Percentiles rank a stretch among this genome's conserved stretches.
phyloP scores from a whole-genome alignment of 2,888 invertebrate genomes.

The Patella depressa region DNA sequence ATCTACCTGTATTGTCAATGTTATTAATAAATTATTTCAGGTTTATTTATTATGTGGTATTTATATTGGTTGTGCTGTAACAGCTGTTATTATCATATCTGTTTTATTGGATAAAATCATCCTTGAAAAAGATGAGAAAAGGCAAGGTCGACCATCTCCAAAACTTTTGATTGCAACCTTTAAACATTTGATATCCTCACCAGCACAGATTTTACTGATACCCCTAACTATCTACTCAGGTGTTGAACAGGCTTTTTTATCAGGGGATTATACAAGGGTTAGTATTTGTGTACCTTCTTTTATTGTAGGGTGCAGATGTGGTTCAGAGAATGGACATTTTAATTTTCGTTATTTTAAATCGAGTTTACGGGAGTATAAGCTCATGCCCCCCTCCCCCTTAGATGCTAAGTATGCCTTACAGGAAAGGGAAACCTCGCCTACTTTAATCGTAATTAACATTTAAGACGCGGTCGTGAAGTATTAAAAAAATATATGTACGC shows the following conservation, averaged over 20 bases:
- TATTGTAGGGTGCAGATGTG: no score
- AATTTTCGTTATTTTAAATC: no score
- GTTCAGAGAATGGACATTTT: no score
- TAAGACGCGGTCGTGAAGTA: no score
- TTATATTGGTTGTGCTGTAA: constrained; percentile 87
- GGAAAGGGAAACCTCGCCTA: no score
- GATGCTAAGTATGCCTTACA: no score
- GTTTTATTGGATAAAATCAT: constrained; percentile 82
- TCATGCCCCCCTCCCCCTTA: no score
- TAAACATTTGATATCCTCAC: constrained; percentile 86
- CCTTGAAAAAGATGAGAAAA: constrained; percentile 46
- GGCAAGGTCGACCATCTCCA: constrained; percentile 37
- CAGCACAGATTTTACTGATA: constrained; percentile 91
- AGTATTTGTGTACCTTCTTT: constrained; percentile 34
- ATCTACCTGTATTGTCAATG: no score
- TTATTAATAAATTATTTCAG: constrained; percentile 72
- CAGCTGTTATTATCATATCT: constrained; percentile 88
- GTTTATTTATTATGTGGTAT: constrained; percentile 91
- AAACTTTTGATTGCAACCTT: constrained; percentile 78
- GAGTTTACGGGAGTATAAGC: no score
- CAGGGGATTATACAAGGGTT: constrained; percentile 78
- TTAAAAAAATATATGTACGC: no score
- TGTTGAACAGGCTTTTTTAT: constrained; percentile 96
- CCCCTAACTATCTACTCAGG: constrained; percentile 97
- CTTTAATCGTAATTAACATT: no score